Base-by-base conservation (phyloP, 1,140 invertebrate species). In the Dryas iulia region DNA sequence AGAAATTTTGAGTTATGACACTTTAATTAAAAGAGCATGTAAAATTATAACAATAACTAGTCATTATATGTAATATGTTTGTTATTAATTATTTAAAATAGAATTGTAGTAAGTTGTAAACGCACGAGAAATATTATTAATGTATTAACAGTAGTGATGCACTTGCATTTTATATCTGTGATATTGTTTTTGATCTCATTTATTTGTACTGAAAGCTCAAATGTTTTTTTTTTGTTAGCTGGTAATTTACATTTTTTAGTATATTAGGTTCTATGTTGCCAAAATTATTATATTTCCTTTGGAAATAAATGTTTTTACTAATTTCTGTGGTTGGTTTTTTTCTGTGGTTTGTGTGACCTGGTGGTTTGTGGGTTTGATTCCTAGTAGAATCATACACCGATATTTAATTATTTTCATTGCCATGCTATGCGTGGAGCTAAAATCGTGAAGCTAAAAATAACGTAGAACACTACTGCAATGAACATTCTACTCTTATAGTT, bases 181-280 rank as follows among this genome's bases (percentile, higher is more conserved):
- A 61, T 47, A 25, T 47, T 47, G 6, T 47, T 39, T 25, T 33
- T 52, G 35, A 47, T 39, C 25, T 61, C 35, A 26, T 61, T 61
- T 47, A 60, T 14, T 47, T 12, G 14, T 39, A 60, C 10, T 25
- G 24, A 28, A 26, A 26, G 33, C 33, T 39, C 33, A 39, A 47
- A 47, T 8, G 18, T 35, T 18, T 18, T 39, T 39, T 47, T 21
- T 18, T 47, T 47, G 14, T 0, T 47, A 14, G 18, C 39, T 47
- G 7, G 10, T 47, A 18, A 21, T 47, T 21, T 47, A 3, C 21
- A 47, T 3, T 47, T 3, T 47, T 6, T 21, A 8, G n/a, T n/a
- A n/a, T n/a, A n/a, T n/a, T 47, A 47, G 21, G 18, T 47, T 31
- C 30, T 31, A 8, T 47, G 18, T 47, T 47, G 39, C 39, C 8